These are phyloP conservation scores for Hipparchia semele DNA, from an alignment of 2,888 invertebrate genomes.

Conservation along the genomic window DNA sequence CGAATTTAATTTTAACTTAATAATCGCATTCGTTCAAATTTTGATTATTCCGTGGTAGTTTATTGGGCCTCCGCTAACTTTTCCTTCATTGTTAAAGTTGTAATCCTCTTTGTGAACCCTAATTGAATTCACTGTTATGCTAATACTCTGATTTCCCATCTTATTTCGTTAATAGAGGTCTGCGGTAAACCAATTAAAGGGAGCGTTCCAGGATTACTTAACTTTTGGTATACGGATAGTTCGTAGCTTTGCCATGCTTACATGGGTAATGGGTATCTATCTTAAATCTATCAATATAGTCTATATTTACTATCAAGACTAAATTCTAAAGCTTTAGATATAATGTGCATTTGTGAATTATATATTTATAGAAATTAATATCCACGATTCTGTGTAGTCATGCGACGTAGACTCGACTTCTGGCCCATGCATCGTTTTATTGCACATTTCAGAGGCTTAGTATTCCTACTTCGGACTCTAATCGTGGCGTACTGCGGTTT, in stretches of 20 bases:
- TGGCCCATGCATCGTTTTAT: constrained; percentile 58
- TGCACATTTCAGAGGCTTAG: constrained; percentile 62
- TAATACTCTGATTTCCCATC: constrained; percentile 83
- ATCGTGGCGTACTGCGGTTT: constrained; percentile 69
- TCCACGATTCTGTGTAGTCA: constrained; percentile 36
- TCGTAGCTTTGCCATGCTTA: constrained; percentile 55
- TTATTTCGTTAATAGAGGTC: constrained; percentile 83
- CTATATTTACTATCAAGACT: not conserved
- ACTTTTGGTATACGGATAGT: constrained; percentile 74
- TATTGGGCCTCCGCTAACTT: constrained; percentile 73
- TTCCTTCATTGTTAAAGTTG: constrained; percentile 81
- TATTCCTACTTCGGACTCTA: constrained; percentile 66
- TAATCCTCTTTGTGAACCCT: constrained; percentile 82
- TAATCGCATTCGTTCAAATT: constrained; percentile 72
- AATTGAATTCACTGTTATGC: constrained; percentile 83
- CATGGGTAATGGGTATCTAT: constrained; percentile 8
- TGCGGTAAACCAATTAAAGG: constrained; percentile 82
- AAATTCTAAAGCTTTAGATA: constrained; percentile 39
- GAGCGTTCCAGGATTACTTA: constrained; percentile 78
- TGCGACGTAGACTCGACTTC: constrained; percentile 40
- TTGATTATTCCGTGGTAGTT: constrained; percentile 79
- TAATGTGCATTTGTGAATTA: constrained; percentile 18
- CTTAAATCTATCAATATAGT: not conserved
- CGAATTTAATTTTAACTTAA: constrained; percentile 69
- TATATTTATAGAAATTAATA: constrained; percentile 46